Evolutionary conservation across 2,113 vertebrate species (phyloP), one percentile per base, ranked within the genome.

Genomic region (Microtus richardsoni): DNA sequence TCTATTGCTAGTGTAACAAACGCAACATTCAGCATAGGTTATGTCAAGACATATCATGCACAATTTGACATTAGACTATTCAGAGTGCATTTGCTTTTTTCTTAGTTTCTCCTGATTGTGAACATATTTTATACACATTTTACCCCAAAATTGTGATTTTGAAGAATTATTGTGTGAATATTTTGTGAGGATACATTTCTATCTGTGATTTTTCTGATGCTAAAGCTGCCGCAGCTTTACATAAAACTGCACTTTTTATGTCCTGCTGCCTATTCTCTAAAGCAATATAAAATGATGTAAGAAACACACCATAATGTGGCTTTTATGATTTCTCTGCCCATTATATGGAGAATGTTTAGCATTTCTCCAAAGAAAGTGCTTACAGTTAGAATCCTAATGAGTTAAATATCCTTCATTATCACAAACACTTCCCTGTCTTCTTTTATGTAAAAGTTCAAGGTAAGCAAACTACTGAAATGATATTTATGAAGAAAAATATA

Each of bases 321-420:
- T 94, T 96, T 92, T 92, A 96, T 93, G 84, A 93, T 93, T 94
- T 73, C 94, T 93, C 84, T 91, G 10, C 52, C 64, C 75, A 95
- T 95, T 93, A 88, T 82, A 74, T 39, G 78, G 33, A 92, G 86
- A 91, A 87, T 79, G 41, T 33, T 95, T 93, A 95, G 74, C n/a
- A 93, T 86, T 95, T 95, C 66, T 97, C 75, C 75, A 94, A 94
- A 96, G 88, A 68, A 94, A 97, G 75, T 90, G 66, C 39, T 92
- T 97, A 60, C 71, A 93, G 70, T 96, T 94, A 94, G 89, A 97
- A 97, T 96, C 66, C 47, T 96, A 93, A 97, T 91, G 80, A 94
- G 91, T 97, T 93, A 96, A 94, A 77, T 62, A 92, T 74, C 47
- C 33, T 92, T 95, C 90, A 93, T 79, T 94, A 94, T 3, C 3